These are phyloP conservation scores for Halocaridina rubra DNA, from an alignment of 2,888 invertebrate genomes.

Conservation along the genomic window DNA sequence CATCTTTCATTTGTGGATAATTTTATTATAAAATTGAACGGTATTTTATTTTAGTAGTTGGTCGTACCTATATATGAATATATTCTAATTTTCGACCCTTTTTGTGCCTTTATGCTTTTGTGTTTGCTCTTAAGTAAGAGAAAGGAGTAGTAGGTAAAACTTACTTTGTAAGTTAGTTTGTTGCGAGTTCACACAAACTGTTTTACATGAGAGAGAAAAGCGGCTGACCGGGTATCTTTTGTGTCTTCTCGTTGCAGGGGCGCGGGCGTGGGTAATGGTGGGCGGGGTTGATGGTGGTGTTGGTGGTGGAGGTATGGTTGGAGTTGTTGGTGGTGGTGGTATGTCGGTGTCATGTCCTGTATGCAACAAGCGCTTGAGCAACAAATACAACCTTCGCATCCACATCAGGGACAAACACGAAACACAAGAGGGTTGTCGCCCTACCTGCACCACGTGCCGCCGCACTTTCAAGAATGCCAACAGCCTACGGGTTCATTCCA, in stretches of 20 bases:
- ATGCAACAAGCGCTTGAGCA: conserved; percentile 88
- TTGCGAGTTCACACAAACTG: too few species aligned
- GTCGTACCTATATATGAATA: too few species aligned
- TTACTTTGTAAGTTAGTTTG: too few species aligned
- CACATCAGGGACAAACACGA: conserved; percentile 56
- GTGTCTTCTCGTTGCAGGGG: conserved; percentile 53
- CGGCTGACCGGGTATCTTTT: conserved; percentile 41
- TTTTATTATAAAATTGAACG: too few species aligned
- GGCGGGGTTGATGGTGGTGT: too few species aligned
- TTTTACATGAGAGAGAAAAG: too few species aligned
- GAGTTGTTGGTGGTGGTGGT: conserved; percentile 43
- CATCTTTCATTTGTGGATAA: too few species aligned
- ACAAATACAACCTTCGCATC: conserved; percentile 87
- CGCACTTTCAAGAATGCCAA: conserved; percentile 58
- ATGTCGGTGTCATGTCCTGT: conserved; percentile 74
- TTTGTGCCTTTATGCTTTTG: too few species aligned
- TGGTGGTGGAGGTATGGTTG: conserved; percentile 43
- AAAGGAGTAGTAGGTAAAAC: background rate
- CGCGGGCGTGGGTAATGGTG: conserved; percentile 57
- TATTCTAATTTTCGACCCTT: too few species aligned
- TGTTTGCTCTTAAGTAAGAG: too few species aligned
- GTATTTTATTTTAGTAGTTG: too few species aligned
- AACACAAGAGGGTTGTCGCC: conserved; percentile 28
- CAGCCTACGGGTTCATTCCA: conserved; percentile 52
- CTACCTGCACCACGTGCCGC: conserved; percentile 42